Conservation (phyloP, 2,797 vertebrate genomes). For the Cuniculus paca region DNA sequence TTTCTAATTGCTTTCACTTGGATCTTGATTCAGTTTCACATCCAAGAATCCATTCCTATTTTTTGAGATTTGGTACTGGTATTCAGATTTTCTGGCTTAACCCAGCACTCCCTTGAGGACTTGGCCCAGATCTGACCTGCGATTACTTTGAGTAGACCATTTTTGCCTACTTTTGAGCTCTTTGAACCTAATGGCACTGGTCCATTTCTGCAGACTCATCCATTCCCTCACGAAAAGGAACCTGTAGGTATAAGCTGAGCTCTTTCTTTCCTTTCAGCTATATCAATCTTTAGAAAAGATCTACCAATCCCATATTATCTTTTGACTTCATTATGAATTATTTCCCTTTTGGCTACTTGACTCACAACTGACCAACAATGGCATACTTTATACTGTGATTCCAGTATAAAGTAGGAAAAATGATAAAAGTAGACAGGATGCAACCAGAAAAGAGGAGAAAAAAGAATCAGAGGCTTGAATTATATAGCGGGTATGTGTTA, state of each 20-base stretch:
- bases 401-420: too few species aligned
- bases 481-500: background rate
- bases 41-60: background rate
- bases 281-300: conserved; percentile 36
- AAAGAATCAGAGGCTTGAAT: conserved; percentile 10
- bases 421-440: too few species aligned
- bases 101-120: background rate
- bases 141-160: background rate
- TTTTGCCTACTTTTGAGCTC: conserved; percentile 28
- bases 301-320: background rate
- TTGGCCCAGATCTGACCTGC: background rate
- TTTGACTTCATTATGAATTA: conserved; percentile 59
- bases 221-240: conserved; percentile 15
- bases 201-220: background rate
- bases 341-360: conserved; percentile 4
- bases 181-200: background rate
- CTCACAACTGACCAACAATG: background rate
- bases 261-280: conserved; percentile 45
- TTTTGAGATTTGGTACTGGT: background rate
- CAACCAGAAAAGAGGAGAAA: conserved; percentile 23
- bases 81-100: background rate
- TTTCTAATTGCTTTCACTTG: background rate
- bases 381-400: background rate
- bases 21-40: conserved; percentile 3
- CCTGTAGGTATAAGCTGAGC: background rate